A percentile compares a stretch with the other conserved stretches of the same genome.
These are phyloP conservation scores for Acronicta aceris DNA, from an alignment of 2,888 invertebrate species.

Conservation along the genomic window DNA sequence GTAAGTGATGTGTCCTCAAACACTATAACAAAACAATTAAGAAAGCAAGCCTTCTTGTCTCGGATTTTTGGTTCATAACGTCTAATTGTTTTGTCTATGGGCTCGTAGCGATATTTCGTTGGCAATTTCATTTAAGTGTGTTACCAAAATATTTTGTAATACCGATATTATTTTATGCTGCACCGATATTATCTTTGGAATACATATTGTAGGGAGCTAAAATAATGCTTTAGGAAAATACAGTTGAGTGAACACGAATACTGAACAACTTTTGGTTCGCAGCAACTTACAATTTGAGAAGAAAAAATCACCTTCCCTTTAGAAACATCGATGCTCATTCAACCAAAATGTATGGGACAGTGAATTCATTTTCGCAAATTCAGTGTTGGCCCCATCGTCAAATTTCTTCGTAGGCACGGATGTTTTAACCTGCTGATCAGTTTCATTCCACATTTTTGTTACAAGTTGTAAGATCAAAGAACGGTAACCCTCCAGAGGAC, in stretches of 20 bases:
- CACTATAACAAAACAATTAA: conserved; percentile 37
- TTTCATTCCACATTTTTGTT: too few relatives aligned
- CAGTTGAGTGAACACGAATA: neutral
- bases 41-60: conserved; percentile 30
- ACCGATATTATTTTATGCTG: neutral
- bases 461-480: too few relatives aligned
- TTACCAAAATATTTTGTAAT: neutral
- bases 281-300: neutral
- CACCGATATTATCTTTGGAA: neutral
- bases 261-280: neutral
- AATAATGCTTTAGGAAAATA: neutral
- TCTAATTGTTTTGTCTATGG: conserved; percentile 12
- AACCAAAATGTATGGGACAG: conserved; percentile 1
- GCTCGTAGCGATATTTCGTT: neutral
- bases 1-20: conserved; percentile 21
- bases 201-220: too few relatives aligned
- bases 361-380: neutral
- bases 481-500: too few relatives aligned
- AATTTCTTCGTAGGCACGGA: too few relatives aligned
- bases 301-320: neutral
- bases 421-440: neutral
- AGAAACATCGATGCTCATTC: neutral
- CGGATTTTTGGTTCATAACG: conserved; percentile 29
- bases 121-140: neutral
- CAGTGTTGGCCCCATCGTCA: neutral